A percentile compares a stretch with the other conserved stretches of the same genome.
phyloP scores from a whole-genome alignment of 2,113 vertebrate genomes.

The Saguinus imperator region DNA sequence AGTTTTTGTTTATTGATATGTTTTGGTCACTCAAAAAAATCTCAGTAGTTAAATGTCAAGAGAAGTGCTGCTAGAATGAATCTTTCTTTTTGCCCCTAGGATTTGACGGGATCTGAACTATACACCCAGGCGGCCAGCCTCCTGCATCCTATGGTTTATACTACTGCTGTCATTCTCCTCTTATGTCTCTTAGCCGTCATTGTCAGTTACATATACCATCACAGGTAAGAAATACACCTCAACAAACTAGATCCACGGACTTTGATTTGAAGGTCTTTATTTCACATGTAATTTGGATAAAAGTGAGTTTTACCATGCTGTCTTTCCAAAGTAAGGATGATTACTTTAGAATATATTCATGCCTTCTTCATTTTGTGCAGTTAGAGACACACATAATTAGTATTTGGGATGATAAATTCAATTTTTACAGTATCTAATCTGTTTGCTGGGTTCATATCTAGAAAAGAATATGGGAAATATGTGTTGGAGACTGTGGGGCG shows the following conservation, averaged over 20 bases:
- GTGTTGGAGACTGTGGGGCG: neutral
- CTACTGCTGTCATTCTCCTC: slow-evolving; percentile 89
- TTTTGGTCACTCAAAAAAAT: neutral
- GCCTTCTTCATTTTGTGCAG: neutral
- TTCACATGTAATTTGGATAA: neutral
- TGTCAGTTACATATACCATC: slow-evolving; percentile 93
- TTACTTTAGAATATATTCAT: neutral
- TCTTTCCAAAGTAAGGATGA: neutral
- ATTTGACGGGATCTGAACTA: slow-evolving; percentile 90
- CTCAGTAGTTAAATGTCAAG: neutral
- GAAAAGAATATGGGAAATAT: rapidly evolving
- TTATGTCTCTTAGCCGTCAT: slow-evolving; percentile 90
- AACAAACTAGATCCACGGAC: rapidly evolving
- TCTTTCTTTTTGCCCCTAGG: slow-evolving; percentile 82
- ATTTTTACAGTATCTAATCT: neutral
- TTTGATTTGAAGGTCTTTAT: neutral
- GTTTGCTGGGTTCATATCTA: neutral
- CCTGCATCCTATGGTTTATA: slow-evolving; percentile 94
- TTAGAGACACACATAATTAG: neutral
- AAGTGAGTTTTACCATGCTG: rapidly evolving
- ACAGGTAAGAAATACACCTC: slow-evolving; percentile 86
- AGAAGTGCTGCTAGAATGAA: neutral
- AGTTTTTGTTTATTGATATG: neutral
- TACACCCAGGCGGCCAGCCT: slow-evolving; percentile 86
- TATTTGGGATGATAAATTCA: neutral